phyloP scores from a whole-genome alignment of 2,797 vertebrate genomes.

The Decapterus maruadsi region DNA sequence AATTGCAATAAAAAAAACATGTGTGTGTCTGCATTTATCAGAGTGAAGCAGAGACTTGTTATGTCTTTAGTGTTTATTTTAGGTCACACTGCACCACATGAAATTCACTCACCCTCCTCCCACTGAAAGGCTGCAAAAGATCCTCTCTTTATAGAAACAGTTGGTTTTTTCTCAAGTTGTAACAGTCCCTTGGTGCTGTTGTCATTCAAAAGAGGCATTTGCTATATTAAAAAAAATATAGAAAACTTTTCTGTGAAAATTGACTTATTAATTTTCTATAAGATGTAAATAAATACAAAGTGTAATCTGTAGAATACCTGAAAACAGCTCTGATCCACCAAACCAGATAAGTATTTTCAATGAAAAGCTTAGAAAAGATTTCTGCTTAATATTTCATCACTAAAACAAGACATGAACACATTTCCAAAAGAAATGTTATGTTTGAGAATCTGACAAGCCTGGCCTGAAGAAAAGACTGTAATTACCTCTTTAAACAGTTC shows the following conservation, averaged over 20 bases:
- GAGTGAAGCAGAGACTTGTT: slow-evolving; percentile 19
- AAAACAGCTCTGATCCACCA: not conserved
- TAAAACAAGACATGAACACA: not conserved
- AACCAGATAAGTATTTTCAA: not conserved
- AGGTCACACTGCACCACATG: slow-evolving; percentile 2
- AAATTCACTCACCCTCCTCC: slow-evolving; percentile 4
- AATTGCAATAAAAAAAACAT: slow-evolving; percentile 15
- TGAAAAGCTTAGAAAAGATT: not conserved
- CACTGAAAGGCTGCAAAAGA: slow-evolving; percentile 4
- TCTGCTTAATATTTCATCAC: not conserved
- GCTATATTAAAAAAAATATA: not conserved
- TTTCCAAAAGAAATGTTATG: not conserved
- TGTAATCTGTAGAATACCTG: not conserved
- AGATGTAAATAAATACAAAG: not conserved
- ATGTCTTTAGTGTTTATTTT: slow-evolving; percentile 32
- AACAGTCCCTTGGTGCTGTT: slow-evolving; percentile 1
- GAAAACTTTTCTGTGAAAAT: not conserved
- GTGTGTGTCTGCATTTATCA: slow-evolving; percentile 14
- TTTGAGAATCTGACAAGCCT: not conserved
- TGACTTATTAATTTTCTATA: not conserved
- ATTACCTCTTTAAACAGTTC: slow-evolving; percentile 48
- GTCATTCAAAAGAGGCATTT: not conserved
- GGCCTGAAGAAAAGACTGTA: not conserved
- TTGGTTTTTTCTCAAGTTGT: not conserved
- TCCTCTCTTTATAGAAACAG: not conserved